These are phyloP conservation scores for Cyrtonyx montezumae DNA, from an alignment of 2,113 vertebrate species.

Conservation along the genomic window DNA sequence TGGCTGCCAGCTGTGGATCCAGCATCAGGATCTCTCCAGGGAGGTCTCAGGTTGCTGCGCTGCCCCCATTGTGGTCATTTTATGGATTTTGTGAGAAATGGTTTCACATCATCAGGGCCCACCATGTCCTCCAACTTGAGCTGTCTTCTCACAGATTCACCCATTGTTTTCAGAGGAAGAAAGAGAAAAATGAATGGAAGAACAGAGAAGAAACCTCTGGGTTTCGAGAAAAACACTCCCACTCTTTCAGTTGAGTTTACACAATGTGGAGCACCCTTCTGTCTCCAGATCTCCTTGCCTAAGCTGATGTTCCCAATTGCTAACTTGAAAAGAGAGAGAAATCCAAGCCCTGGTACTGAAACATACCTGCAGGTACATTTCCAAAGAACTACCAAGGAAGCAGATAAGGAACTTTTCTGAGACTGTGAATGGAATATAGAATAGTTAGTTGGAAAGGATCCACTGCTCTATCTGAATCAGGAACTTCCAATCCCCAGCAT, in stretches of 20 bases:
- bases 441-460: background rate
- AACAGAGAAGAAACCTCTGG: too few species aligned
- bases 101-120: too few species aligned
- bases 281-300: background rate
- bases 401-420: background rate
- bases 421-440: background rate
- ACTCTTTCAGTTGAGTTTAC: background rate
- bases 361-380: background rate
- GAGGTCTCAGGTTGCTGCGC: background rate
- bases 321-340: background rate
- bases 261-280: background rate
- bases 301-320: background rate
- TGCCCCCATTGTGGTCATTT: slow-evolving; percentile 25
- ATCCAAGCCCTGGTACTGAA: background rate
- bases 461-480: background rate
- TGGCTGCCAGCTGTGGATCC: background rate
- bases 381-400: background rate
- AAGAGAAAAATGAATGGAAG: too few species aligned
- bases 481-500: background rate
- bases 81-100: background rate
- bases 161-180: too few species aligned
- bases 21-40: slow-evolving; percentile 37
- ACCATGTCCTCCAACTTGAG: too few species aligned
- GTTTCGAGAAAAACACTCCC: background rate
- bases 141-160: too few species aligned